Evolutionary conservation across 2,888 invertebrate genomes (phyloP), one percentile per base, ranked within the genome.

Genomic region (Drosophila engyochracea): DNA sequence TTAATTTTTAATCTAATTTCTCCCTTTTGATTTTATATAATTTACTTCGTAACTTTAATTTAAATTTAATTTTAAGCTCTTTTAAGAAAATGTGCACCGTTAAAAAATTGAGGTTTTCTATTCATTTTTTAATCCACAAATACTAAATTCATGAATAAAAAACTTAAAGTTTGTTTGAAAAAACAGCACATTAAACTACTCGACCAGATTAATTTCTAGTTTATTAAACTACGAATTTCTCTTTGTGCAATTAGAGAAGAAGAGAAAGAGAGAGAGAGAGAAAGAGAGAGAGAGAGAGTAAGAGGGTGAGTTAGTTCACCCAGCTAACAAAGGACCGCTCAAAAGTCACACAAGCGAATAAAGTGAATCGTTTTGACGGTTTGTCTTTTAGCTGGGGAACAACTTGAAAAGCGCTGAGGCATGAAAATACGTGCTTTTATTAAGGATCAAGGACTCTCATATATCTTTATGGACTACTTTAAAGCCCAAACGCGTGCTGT

Each of bases 311-410:
- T 12, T 58, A 31, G 58, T 58, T 35, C 30, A 37, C 14, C 37
- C 37, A 57, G 22, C 37, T 30, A 52, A 64, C 53, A 58, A 60
- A 62, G 51, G 51, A 53, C 31, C 41, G 14, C 30, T 37, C 6
- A 37, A 66, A 82, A 70, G 49, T 65, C 67, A 76, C 62, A 72
- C 76, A 72, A 76, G 72, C 78, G 65, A 41, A 67, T 53, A 72
- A 70, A 66, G 35, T 33, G 63, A 54, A 59, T 63, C 41, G 64
- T 61, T 71, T 47, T 47, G 35, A 37, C 62, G 52, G 62, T 68
- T 69, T 80, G 61, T 67, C 64, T 59, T 76, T 68, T 61, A 4
- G 53, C 62, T 33, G 25, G 28, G 19, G 19, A 37, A 44, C 54
- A 57, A 57, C 19, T 62, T 44, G 10, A 19, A 44, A 44, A 10